Percentiles rank a stretch among this genome's conserved stretches.
phyloP scores from a whole-genome alignment of 2,113 vertebrate species.

The Diphyllodes magnificus region DNA sequence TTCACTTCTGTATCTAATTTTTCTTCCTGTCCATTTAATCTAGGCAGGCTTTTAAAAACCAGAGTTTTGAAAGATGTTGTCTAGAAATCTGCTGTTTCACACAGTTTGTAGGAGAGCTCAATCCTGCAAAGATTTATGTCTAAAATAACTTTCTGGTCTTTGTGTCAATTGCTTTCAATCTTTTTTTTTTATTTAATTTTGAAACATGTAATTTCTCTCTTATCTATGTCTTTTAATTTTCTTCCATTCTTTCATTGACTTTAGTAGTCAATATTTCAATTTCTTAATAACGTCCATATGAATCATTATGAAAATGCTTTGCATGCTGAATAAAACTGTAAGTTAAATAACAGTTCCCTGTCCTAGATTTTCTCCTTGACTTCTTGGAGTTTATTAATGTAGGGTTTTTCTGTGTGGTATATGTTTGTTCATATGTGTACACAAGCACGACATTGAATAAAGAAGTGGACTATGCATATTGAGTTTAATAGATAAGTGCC shows the following conservation, averaged over 20 bases:
- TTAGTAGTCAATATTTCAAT: neutral
- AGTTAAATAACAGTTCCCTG: neutral
- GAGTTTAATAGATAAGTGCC: neutral
- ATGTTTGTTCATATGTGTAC: neutral
- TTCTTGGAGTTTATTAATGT: neutral
- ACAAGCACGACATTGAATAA: neutral
- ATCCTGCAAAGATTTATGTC: neutral
- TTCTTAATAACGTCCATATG: neutral
- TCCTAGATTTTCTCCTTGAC: neutral
- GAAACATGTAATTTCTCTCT: neutral
- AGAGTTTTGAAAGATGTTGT: neutral
- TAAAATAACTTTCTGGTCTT: neutral
- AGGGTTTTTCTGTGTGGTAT: neutral
- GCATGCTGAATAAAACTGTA: neutral
- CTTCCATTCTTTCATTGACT: neutral
- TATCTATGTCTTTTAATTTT: neutral
- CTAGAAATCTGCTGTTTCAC: neutral
- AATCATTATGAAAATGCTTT: neutral
- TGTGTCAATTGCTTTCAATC: neutral
- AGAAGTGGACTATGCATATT: neutral
- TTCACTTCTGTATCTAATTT: slow-evolving; percentile 6
- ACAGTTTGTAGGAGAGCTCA: neutral
- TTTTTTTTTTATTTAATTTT: neutral
- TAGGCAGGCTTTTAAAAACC: neutral
- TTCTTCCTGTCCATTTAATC: neutral